Percentiles rank a stretch among this genome's conserved stretches.
Evolutionary conservation across 2,888 invertebrate species (phyloP).

Genomic region (Cheiracanthium punctorium): DNA sequence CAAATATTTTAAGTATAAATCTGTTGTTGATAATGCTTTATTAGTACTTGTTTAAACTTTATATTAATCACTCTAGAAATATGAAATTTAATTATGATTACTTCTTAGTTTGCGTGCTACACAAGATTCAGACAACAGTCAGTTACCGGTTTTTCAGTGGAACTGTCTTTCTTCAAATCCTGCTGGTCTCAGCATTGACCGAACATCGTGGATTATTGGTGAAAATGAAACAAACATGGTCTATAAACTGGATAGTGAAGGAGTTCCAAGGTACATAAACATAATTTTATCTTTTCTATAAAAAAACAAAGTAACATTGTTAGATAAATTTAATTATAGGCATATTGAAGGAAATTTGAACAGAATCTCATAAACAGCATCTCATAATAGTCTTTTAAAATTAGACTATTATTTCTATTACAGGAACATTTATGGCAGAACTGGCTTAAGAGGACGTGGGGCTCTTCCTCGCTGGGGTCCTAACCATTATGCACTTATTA

Average conservation of each 20-base stretch:
- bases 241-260: constrained; percentile 73
- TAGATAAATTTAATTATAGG: too few relatives aligned
- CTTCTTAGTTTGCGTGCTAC: constrained; percentile 49
- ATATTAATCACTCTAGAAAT: too few relatives aligned
- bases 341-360: too few relatives aligned
- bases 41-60: too few relatives aligned
- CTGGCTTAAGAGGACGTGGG: constrained; percentile 76
- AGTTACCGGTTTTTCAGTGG: constrained; percentile 72
- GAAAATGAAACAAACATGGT: constrained; percentile 65
- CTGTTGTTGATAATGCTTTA: too few relatives aligned
- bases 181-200: constrained; percentile 72
- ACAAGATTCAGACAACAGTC: constrained; percentile 53
- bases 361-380: too few relatives aligned
- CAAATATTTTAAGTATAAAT: too few relatives aligned
- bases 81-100: too few relatives aligned
- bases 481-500: constrained; percentile 75
- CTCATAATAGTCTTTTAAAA: too few relatives aligned
- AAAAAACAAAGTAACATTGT: neutral
- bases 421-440: constrained; percentile 76
- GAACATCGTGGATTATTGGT: constrained; percentile 72
- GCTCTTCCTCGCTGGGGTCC: constrained; percentile 76
- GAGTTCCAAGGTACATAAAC: constrained; percentile 70
- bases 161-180: constrained; percentile 71
- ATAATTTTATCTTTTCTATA: too few relatives aligned
- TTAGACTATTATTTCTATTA: neutral